Conservation (phyloP, 2,888 invertebrate species). For the Tuberolachnus salignus region DNA sequence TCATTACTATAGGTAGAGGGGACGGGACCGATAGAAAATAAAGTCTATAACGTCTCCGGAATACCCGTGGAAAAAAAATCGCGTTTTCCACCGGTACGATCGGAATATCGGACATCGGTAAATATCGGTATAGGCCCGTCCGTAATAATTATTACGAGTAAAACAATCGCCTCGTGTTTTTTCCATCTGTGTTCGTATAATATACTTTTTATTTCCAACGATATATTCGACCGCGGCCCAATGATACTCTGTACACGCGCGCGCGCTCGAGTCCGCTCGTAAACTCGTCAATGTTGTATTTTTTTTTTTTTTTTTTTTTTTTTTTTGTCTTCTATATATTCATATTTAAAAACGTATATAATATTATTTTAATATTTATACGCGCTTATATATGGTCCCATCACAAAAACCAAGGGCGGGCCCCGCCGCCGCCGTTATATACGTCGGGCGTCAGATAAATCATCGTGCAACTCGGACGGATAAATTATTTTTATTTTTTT, state of each 20-base stretch:
- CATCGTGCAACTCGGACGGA: slow-evolving; percentile 48
- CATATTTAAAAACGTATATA: slow-evolving; percentile 42
- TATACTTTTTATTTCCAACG: neutral
- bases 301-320: too few species aligned
- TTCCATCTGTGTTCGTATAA: neutral
- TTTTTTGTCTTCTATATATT: too few species aligned
- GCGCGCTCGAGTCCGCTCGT: slow-evolving; percentile 36
- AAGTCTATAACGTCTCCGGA: too few species aligned
- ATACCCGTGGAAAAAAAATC: neutral
- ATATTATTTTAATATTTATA: slow-evolving; percentile 11
- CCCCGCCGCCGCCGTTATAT: slow-evolving; percentile 40
- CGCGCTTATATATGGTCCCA: neutral
- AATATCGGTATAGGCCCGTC: neutral
- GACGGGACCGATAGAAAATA: too few species aligned
- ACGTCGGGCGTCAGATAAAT: slow-evolving; percentile 51
- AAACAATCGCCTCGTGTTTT: neutral
- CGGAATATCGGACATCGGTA: neutral
- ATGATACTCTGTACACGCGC: too few species aligned
- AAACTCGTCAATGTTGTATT: slow-evolving; percentile 44
- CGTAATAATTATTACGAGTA: neutral
- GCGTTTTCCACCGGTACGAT: too few species aligned
- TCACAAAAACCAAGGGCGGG: slow-evolving; percentile 48
- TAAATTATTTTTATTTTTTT: slow-evolving; percentile 40
- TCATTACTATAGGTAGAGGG: too few species aligned
- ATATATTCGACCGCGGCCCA: neutral